A percentile compares a stretch with the other conserved stretches of the same genome.
These are phyloP conservation scores for Malurus alboscapulatus DNA, from an alignment of 2,113 vertebrate species.

Conservation along the genomic window DNA sequence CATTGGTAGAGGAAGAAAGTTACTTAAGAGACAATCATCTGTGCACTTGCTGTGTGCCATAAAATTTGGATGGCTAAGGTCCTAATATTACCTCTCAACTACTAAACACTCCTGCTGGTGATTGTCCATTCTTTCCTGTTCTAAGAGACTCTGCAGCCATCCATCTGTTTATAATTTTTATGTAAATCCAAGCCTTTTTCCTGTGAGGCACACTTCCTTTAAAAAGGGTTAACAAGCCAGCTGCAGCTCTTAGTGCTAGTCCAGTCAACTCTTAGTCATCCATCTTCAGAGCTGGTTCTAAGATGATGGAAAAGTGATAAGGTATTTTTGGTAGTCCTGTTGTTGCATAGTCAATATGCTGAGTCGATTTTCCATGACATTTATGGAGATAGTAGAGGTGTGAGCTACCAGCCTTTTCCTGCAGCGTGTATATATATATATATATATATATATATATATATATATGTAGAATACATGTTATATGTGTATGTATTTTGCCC, in stretches of 20 bases:
- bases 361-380: rapidly evolving
- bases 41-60: neutral
- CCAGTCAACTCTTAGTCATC: neutral
- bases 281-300: neutral
- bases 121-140: neutral
- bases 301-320: neutral
- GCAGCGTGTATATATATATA: neutral
- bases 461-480: neutral
- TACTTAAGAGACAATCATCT: neutral
- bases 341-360: neutral
- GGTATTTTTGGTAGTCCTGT: neutral
- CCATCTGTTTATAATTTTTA: constrained; percentile 13
- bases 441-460: neutral
- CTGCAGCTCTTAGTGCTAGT: neutral
- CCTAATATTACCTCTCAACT: neutral
- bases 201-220: constrained; percentile 24
- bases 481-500: rapidly evolving
- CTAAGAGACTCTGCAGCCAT: neutral
- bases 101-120: neutral
- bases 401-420: neutral
- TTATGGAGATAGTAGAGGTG: neutral
- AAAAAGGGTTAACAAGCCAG: neutral
- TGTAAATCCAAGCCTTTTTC: constrained; percentile 22
- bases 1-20: neutral
- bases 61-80: neutral